Conservation (phyloP, 2,888 invertebrate species). For the Eupithecia centaureata region DNA sequence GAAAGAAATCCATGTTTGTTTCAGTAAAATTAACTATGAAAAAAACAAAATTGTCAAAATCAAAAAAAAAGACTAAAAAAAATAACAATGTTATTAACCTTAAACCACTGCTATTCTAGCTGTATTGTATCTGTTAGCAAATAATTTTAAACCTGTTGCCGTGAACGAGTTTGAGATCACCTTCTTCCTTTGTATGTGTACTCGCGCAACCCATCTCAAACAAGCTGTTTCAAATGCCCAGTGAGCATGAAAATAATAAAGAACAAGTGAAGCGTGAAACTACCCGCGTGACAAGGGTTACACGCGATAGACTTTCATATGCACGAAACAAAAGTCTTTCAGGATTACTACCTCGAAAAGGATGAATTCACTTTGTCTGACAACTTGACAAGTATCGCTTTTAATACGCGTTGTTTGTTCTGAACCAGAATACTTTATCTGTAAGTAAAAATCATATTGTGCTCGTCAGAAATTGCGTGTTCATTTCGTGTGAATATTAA, state of each 20-base stretch:
- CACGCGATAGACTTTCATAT: conserved; percentile 33
- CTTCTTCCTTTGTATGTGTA: not conserved
- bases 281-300: conserved; percentile 43
- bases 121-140: not conserved
- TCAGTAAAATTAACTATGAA: no score
- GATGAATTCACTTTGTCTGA: conserved; percentile 32
- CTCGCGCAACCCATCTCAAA: conserved; percentile 33
- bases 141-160: conserved; percentile 7
- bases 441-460: not conserved
- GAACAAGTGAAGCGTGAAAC: conserved; percentile 41
- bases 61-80: no score
- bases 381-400: conserved; percentile 33
- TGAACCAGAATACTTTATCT: conserved; percentile 9
- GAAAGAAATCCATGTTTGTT: no score
- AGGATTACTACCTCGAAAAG: not conserved
- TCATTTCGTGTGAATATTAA: conserved; percentile 13
- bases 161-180: not conserved
- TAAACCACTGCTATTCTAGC: not conserved
- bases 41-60: no score
- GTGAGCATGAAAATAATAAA: conserved; percentile 46
- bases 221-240: conserved; percentile 37
- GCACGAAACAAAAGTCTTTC: conserved; percentile 33
- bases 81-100: no score
- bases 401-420: conserved; percentile 31
- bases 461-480: conserved; percentile 5